Base-by-base conservation (phyloP, 2,888 invertebrate species). In the Diogma glabrata region DNA sequence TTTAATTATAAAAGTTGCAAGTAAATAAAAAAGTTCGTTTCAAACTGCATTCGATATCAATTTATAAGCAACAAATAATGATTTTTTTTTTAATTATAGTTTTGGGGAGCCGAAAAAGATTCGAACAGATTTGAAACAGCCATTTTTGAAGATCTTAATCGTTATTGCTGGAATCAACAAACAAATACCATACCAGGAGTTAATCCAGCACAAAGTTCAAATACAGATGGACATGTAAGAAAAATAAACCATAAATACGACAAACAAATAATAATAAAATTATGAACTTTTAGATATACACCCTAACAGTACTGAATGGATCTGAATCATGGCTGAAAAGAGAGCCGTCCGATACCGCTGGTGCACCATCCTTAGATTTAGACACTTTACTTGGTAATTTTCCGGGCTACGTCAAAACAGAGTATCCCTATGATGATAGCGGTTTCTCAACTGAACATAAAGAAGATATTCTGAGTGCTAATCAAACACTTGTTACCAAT, bases 261-360 rank as follows among this genome's bases (percentile, higher is more conserved):
- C n/a, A n/a, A n/a, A n/a, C n/a, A n/a, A n/a, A n/a, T 9, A 24
- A 24, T 24, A 24, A 7, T 45, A 12, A 19, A 20, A n/a, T 45
- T 23, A n/a, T 45, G 9, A 28, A 33, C 19, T 40, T 49, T 12
- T 26, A 82, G 66, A 89, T 89, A 63, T 89, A 89, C 67, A 89
- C 89, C 52, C 72, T 90, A 56, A 89, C 89, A 63, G 88, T 89
- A 65, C 78, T 90, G 64, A 88, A 89, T 69, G 85, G 84, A 59
- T 73, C 82, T 63, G 74, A 77, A 67, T 75, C 79, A 54, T 78
- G 81, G 76, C 74, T 83, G 68, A 76, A 85, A 72, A 75, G 83
- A 61, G 81, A 82, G 60, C 73, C 76, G 58, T 51, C 50, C 14
- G 60, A 60, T 40, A 70, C 70, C 12, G 74, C 75, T 43, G 65